A percentile compares a stretch with the other conserved stretches of the same genome.
Evolutionary conservation across 1,140 invertebrate species (phyloP).

Genomic region (Pentalonia nigronervosa): DNA sequence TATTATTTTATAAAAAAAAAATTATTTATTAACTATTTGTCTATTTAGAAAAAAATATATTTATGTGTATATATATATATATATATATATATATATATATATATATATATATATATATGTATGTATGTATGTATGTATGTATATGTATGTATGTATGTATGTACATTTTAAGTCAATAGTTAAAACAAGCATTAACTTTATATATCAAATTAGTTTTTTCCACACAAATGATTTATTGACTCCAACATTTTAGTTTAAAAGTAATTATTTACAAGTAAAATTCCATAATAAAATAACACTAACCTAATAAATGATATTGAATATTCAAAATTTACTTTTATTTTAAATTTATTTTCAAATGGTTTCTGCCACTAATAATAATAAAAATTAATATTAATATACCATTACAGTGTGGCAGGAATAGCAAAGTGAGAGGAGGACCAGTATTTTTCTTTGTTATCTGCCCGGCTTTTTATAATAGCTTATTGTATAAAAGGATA

Average conservation of each 20-base stretch:
- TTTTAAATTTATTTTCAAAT: not conserved
- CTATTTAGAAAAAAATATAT: too few relatives aligned
- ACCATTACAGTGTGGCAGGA: not conserved
- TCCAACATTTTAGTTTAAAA: not conserved
- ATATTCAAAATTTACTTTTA: not conserved
- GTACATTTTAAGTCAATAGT: too few relatives aligned
- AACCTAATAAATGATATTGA: not conserved
- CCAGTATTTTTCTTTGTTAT: constrained; percentile 3
- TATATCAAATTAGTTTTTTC: not conserved
- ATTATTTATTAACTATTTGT: too few relatives aligned
- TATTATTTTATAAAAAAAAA: too few relatives aligned
- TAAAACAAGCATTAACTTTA: too few relatives aligned
- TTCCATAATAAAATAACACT: not conserved
- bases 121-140: too few relatives aligned
- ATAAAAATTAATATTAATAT: constrained; percentile 2
- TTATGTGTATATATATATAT: too few relatives aligned
- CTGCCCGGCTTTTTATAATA: not conserved
- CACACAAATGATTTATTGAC: not conserved
- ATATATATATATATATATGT: too few relatives aligned
- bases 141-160: too few relatives aligned
- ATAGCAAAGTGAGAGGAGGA: not conserved
- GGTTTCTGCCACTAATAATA: not conserved
- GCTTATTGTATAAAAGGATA: not conserved
- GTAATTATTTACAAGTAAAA: not conserved
- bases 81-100: too few relatives aligned